Conservation (phyloP, 1,140 invertebrate species). For the Cotesia vestalis region DNA sequence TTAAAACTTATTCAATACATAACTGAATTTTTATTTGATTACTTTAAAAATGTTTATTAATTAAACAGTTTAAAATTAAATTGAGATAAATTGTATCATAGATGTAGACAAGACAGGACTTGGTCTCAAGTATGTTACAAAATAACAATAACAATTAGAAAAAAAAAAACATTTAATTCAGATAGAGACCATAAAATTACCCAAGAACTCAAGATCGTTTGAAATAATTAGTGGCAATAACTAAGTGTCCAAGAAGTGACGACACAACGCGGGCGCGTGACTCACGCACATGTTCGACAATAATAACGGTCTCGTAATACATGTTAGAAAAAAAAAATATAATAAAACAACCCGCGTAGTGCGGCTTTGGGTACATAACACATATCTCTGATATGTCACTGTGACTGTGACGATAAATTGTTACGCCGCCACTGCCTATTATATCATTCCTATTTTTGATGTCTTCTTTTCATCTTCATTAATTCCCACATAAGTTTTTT, state of each 20-base stretch:
- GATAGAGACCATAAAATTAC: no score
- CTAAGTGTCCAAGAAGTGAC: slow-evolving; percentile 36
- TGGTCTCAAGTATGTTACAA: no score
- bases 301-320: slow-evolving; percentile 30
- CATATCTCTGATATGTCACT: neutral
- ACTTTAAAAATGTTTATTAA: no score
- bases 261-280: slow-evolving; percentile 33
- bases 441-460: slow-evolving; percentile 37
- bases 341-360: neutral
- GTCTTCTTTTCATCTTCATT: slow-evolving; percentile 32
- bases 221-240: slow-evolving; percentile 45
- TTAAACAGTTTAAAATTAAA: no score
- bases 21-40: no score
- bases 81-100: no score
- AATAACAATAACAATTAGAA: no score
- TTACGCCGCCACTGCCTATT: slow-evolving; percentile 29
- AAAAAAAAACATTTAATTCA: no score
- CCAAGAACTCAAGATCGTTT: slow-evolving; percentile 36
- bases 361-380: no score
- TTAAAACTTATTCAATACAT: no score
- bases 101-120: no score
- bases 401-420: slow-evolving; percentile 35
- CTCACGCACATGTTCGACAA: slow-evolving; percentile 37
- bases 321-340: slow-evolving; percentile 3
- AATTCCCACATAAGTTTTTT: slow-evolving; percentile 1